A percentile compares a stretch with the other conserved stretches of the same genome.
These are phyloP conservation scores for Sparidentex hasta DNA, from an alignment of 2,797 vertebrate species.

Conservation along the genomic window DNA sequence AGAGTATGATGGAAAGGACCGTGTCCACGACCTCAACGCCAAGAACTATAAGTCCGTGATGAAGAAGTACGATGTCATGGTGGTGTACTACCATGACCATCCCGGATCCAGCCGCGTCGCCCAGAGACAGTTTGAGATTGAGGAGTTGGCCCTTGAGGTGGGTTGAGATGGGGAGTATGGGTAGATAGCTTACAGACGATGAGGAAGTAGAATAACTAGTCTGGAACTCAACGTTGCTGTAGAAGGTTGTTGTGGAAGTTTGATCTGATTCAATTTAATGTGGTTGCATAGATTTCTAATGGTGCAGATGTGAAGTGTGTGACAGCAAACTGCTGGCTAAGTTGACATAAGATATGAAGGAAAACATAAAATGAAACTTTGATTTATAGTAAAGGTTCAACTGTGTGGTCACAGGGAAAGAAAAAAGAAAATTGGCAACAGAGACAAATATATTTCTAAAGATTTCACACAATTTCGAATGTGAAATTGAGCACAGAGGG, in stretches of 20 bases:
- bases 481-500: conserved; percentile 1
- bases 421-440: background rate
- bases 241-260: background rate
- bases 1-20: conserved; percentile 90
- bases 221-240: background rate
- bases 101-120: conserved; percentile 88
- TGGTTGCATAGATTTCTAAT: background rate
- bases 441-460: background rate
- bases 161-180: conserved; percentile 57
- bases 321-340: background rate
- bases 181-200: background rate
- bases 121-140: conserved; percentile 91
- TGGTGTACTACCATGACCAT: conserved; percentile 92
- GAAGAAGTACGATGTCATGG: conserved; percentile 92
- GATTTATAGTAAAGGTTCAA: background rate
- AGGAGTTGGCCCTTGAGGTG: conserved; percentile 93
- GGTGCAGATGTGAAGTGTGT: background rate
- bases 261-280: background rate
- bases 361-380: background rate
- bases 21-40: conserved; percentile 88
- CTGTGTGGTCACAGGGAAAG: background rate
- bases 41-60: conserved; percentile 92
- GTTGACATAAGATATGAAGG: background rate
- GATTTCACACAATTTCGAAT: conserved; percentile 4
- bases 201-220: background rate